Evolutionary conservation across 2,888 invertebrate species (phyloP), one percentile per base, ranked within the genome.

Genomic region (Drosophila nigritarsus): DNA sequence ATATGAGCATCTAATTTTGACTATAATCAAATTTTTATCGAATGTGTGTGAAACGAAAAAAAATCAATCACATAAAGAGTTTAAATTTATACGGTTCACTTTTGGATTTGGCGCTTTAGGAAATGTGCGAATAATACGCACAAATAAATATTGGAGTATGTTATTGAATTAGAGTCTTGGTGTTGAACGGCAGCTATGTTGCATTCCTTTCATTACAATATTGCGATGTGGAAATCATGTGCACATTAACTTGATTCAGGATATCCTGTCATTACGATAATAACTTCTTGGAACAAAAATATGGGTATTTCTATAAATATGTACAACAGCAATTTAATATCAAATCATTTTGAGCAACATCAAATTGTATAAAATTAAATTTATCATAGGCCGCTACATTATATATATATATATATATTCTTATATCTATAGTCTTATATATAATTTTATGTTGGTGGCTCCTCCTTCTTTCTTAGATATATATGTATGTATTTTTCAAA

Each of bases 21-120:
- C 62, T 56, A 67, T 66, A 67, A 81, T 73, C 76, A 80, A 80
- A 72, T 65, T 70, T 83, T 88, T 90, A 78, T 53, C 90, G 76
- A 54, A 38, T 27, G 61, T 54, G 59, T 89, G 90, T 60, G 73
- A 86, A 86, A 65, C 59, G 56, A 53, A 65, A 54, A 54, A 54
- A 29, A 51, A 55, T 50, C 50, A 18, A 51, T 62, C 54, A 54
- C 64, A 67, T 67, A 53, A 51, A 34, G 53, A 30, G 62, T 55
- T 55, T 64, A 69, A 49, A 53, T 30, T 80, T 69, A 69, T 72
- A 49, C 27, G 53, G 29, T 30, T 65, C 53, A 11, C 36, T 34
- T 55, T 60, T 55, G 30, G 24, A 42, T 55, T 79, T 78, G 50
- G 42, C 67, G 82, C 56, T 65, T 58, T 64, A 53, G 36, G 5